Evolutionary conservation across 1,140 invertebrate genomes (phyloP), one percentile per base, ranked within the genome.

Genomic region (Megalonaias nervosa): DNA sequence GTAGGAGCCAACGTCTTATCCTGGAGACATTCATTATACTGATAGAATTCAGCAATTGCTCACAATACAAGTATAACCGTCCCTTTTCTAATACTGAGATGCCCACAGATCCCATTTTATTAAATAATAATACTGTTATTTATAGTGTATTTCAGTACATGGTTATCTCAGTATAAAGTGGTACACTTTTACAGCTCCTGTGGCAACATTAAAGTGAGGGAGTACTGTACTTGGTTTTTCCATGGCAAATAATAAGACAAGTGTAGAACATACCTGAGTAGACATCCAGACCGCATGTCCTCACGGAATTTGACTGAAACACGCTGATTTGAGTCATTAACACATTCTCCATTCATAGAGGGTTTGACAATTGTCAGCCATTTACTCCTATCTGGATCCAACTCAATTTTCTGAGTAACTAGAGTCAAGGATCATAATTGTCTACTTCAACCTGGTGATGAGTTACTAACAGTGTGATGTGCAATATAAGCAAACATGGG

Each of bases 231-330:
- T 21, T 19, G 60, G 16, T 61, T 61, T 61, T 17, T 21, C 16
- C 21, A n/a, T 15, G 60, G 21, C 21, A n/a, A n/a, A 14, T n/a
- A 62, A 62, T 15, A 23, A n/a, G 14, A 62, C 60, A 16, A 12
- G 21, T 31, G 31, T 23, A 67, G 16, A 17, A 75, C 67, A 62
- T 77, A 86, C 84, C 73, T 83, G 38, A 86, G 65, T 19, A 74
- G 71, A 77, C 84, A 86, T 21, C 84, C 84, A 48, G 83, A 72
- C 57, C 83, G 31, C 75, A 86, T 81, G 56, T 83, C 68, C 14
- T 77, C 74, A 31, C 83, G 79, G 67, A 86, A 86, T n/a, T 19
- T 75, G 26, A 86, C 75, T 15, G 77, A 68, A 15, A 67, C 68
- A 23, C 80, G 71, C 2, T 71, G 67, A 17, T 31, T 58, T 17